Percentiles rank a stretch among this genome's conserved stretches.
Evolutionary conservation across 2,113 vertebrate genomes (phyloP).

Genomic region (Probosciger aterrimus): DNA sequence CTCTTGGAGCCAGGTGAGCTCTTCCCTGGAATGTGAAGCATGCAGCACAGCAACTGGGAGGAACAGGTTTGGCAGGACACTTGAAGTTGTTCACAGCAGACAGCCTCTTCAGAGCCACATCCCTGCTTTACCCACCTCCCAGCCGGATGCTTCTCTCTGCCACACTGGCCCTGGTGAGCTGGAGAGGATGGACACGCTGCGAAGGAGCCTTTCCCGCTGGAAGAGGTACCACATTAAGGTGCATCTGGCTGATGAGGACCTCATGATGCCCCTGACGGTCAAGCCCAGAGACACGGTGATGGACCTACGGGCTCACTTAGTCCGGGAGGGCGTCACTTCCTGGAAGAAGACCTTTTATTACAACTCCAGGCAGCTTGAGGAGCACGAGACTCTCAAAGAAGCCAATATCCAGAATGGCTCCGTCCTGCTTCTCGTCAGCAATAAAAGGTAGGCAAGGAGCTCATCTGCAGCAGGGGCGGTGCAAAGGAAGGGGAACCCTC

Average conservation of each 20-base stretch:
- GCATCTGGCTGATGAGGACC: slow-evolving; percentile 75
- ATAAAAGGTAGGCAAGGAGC: slow-evolving; percentile 61
- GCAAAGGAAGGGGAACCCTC: neutral
- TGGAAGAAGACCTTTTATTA: slow-evolving; percentile 80
- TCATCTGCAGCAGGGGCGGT: fast-evolving
- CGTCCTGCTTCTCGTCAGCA: slow-evolving; percentile 74
- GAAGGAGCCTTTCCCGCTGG: slow-evolving; percentile 74
- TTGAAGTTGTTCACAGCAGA: neutral
- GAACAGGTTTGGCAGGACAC: slow-evolving; percentile 63
- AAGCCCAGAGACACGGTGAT: slow-evolving; percentile 75
- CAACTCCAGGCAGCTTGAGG: slow-evolving; percentile 74
- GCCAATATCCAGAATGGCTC: slow-evolving; percentile 77
- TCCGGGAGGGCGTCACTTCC: slow-evolving; percentile 74
- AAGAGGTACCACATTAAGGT: slow-evolving; percentile 79
- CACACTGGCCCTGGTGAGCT: neutral
- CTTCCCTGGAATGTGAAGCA: slow-evolving; percentile 57
- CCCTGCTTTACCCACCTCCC: neutral
- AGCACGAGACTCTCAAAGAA: slow-evolving; percentile 76
- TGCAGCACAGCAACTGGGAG: neutral
- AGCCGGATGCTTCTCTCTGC: slow-evolving; percentile 7
- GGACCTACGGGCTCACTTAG: slow-evolving; percentile 75
- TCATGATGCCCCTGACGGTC: slow-evolving; percentile 75
- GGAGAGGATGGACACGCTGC: slow-evolving; percentile 73
- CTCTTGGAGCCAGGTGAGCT: slow-evolving; percentile 51
- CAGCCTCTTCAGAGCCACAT: slow-evolving; percentile 30